Conservation (phyloP, 2,113 vertebrate species). For the Nyctereutes procyonoides region DNA sequence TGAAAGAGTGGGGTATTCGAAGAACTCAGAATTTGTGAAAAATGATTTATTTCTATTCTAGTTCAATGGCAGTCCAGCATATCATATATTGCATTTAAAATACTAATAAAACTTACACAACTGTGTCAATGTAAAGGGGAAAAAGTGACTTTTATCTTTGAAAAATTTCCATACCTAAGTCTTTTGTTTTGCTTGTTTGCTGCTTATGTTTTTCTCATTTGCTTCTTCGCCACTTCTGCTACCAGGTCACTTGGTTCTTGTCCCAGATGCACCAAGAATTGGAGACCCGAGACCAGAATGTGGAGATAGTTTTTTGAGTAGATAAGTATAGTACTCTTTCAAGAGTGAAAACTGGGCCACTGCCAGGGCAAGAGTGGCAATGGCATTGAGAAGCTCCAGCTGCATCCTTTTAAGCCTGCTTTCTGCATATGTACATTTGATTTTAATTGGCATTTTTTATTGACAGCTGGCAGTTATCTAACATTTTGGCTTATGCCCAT, state of each 20-base stretch:
- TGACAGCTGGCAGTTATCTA: background rate
- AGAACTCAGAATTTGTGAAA: background rate
- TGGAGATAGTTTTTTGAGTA: background rate
- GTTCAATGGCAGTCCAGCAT: background rate
- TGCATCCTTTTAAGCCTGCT: background rate
- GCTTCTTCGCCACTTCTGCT: background rate
- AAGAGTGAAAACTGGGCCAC: background rate
- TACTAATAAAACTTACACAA: slow-evolving; percentile 58
- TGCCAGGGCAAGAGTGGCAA: background rate
- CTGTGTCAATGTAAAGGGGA: background rate
- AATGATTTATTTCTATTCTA: slow-evolving; percentile 55
- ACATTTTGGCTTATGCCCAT: background rate
- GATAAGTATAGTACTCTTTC: background rate
- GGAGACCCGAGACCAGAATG: background rate
- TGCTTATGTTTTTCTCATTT: background rate
- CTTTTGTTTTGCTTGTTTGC: background rate
- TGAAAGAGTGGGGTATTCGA: background rate
- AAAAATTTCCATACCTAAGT: background rate
- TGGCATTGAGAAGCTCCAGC: background rate
- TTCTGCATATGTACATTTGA: background rate
- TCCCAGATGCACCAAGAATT: background rate
- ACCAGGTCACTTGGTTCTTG: background rate
- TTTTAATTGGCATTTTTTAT: background rate
- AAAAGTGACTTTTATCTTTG: background rate
- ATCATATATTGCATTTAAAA: slow-evolving; percentile 57